Percentiles rank a stretch among this genome's conserved stretches.
Conservation (phyloP, 2,113 vertebrate species). For the Chunga burmeisteri region DNA sequence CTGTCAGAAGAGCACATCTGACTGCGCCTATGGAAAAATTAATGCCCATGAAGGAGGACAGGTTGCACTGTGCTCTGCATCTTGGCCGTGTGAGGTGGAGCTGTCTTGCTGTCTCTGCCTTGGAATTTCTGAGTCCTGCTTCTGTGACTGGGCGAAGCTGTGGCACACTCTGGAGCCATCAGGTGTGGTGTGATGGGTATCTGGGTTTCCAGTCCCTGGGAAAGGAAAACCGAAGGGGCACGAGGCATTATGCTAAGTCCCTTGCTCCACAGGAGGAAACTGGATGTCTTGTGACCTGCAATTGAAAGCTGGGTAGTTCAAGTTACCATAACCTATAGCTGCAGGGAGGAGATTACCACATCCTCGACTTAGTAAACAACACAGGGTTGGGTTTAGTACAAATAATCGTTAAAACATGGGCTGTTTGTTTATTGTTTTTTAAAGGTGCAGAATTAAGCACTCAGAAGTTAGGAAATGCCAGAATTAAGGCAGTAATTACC, state of each 20-base stretch:
- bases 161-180: not conserved
- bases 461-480: not conserved
- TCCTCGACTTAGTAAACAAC: not conserved
- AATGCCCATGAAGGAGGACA: not conserved
- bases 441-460: not conserved
- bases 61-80: not conserved
- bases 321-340: slow-evolving; percentile 30
- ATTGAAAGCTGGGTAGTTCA: slow-evolving; percentile 36
- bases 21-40: not conserved
- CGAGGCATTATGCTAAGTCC: not conserved
- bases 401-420: not conserved
- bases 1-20: not conserved
- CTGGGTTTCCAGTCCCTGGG: not conserved
- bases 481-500: not conserved
- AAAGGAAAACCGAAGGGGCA: not conserved
- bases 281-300: not conserved
- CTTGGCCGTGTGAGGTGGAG: not conserved
- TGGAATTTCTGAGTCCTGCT: not conserved
- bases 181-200: not conserved
- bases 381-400: slow-evolving; percentile 2
- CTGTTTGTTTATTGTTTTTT: slow-evolving; percentile 22
- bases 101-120: not conserved
- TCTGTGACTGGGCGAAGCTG: not conserved
- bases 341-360: slow-evolving; percentile 29
- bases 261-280: not conserved